Evolutionary conservation across 64 coral and sea anemone genomes (phyloP), one percentile per base, ranked within the genome.

Genomic region (Stichodactyla mertensii): DNA sequence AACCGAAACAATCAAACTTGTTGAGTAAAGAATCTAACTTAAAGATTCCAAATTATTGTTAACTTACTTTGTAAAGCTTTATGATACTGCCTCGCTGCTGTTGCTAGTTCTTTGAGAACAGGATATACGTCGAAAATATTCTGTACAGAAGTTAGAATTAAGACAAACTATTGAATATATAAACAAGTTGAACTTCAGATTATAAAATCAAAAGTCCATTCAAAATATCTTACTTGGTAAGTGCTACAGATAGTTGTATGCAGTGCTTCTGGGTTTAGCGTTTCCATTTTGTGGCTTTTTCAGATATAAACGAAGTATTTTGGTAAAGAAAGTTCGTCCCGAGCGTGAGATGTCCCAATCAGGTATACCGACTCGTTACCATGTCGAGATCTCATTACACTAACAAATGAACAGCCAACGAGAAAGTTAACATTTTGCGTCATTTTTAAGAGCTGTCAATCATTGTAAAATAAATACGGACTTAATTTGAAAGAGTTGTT

Each of bases 61-160:
- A 69, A 64, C 90, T 91, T 91, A 91, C 90, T 91, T 51, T 91
- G 90, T 7, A 91, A 26, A 5, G 90, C 71, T 74, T 87, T 91
- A 9, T 69, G 79, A 52, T 91, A 91, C 28, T 82, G 78, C 54
- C 84, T 87, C 12, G 90, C 84, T 36, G 78, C 86, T 31, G 80
- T 11, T 20, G 85, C 45, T 2, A 91, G 84, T 80, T 91, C 90
- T 71, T 91, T 91, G 4, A 91, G 13, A 9, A 86, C 60, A 10
- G 78, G 85, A 2, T 51, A 82, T 27, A 91, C 24, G 77, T 91
- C 85, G 54, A 91, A 83, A 64, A 87, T 86, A 87, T 83, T 91
- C 90, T 91, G 26, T 61, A 66, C 6, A 61, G 79, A 82, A 55
- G 15, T 19, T 20, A 16, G n/a, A n/a, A n/a, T n/a, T n/a, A n/a